phyloP scores from a whole-genome alignment of 2,888 invertebrate species.

The Elegia similella region DNA sequence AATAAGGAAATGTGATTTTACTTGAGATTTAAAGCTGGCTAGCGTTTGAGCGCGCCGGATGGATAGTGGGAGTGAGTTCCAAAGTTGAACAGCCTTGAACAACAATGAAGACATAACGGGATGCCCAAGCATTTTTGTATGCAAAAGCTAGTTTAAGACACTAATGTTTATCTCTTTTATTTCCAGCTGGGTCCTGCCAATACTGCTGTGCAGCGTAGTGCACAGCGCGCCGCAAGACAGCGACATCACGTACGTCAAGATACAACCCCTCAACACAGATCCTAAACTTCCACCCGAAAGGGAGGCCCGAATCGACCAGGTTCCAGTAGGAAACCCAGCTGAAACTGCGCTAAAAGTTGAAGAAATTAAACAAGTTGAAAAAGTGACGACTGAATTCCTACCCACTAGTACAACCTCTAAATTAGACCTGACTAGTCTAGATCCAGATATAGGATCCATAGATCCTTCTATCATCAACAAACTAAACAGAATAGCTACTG shows the following conservation, averaged over 20 bases:
- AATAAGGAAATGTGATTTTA: too few species aligned
- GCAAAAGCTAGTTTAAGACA: not conserved
- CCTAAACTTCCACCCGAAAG: slow-evolving; percentile 13
- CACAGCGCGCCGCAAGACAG: slow-evolving; percentile 51
- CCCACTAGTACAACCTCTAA: not conserved
- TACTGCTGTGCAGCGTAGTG: slow-evolving; percentile 41
- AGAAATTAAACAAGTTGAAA: slow-evolving; percentile 22
- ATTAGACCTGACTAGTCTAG: not conserved
- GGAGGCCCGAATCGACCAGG: slow-evolving; percentile 48
- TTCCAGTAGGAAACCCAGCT: slow-evolving; percentile 35
- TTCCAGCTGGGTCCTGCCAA: slow-evolving; percentile 49
- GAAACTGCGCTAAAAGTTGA: slow-evolving; percentile 27
- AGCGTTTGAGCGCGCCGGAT: too few species aligned
- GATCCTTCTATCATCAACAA: slow-evolving; percentile 12
- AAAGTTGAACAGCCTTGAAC: too few species aligned
- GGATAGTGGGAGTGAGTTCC: too few species aligned
- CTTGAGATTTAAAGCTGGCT: too few species aligned
- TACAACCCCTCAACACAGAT: slow-evolving; percentile 40
- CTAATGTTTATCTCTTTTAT: not conserved
- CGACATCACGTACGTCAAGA: slow-evolving; percentile 57
- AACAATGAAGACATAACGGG: too few species aligned
- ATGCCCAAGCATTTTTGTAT: not conserved
- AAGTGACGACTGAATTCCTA: not conserved
- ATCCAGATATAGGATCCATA: not conserved
- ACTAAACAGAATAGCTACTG: slow-evolving; percentile 14